phyloP scores from a whole-genome alignment of 2,797 vertebrate species.

The Uromys caudimaculatus region DNA sequence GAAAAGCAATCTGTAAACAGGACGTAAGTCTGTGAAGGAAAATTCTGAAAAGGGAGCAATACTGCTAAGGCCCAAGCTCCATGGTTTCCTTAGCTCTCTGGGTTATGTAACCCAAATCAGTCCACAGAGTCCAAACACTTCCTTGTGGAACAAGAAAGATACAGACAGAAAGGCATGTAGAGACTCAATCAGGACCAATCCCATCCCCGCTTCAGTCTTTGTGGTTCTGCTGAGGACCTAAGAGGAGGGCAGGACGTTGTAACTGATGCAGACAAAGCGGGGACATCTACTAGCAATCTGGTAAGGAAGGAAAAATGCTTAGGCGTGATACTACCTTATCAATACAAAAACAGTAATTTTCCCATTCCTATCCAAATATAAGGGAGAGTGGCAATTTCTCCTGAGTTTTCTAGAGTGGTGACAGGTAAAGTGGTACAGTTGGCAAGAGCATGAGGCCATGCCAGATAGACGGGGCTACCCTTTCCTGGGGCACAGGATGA shows the following conservation, averaged over 20 bases:
- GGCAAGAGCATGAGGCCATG: conserved; percentile 50
- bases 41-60: background rate
- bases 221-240: conserved; percentile 34
- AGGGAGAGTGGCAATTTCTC: conserved; percentile 20
- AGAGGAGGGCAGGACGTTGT: background rate
- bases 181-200: conserved; percentile 44
- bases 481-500: conserved; percentile 73
- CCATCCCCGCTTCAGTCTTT: background rate
- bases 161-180: background rate
- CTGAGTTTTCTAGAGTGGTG: background rate
- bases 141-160: background rate
- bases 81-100: conserved; percentile 5
- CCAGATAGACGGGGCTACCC: conserved; percentile 54
- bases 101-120: background rate
- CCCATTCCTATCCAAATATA: background rate
- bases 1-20: conserved; percentile 22
- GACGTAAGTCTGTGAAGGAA: background rate
- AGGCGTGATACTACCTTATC: background rate
- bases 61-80: background rate
- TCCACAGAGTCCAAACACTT: background rate
- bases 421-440: conserved; percentile 65
- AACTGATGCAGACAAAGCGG: conserved; percentile 1
- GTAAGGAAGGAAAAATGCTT: background rate
- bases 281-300: conserved; percentile 36
- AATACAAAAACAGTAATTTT: conserved; percentile 11